A percentile compares a stretch with the other conserved stretches of the same genome.
Conservation (phyloP, 1,140 invertebrate species). For the Venturia canescens region DNA sequence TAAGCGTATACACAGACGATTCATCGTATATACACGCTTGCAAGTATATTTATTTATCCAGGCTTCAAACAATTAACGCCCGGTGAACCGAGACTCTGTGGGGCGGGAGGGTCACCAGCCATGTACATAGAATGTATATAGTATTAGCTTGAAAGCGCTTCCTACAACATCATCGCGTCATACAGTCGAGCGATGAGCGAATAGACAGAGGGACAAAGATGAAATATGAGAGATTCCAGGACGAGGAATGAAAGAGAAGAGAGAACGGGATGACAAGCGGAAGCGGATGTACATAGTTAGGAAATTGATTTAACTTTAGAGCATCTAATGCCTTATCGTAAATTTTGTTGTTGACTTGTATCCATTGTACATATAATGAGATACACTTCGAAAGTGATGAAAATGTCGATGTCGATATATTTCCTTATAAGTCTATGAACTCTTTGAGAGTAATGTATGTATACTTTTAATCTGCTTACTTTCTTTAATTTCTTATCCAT, state of each 20-base stretch:
- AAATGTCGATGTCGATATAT: too few species aligned
- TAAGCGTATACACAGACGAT: not conserved
- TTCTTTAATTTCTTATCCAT: too few species aligned
- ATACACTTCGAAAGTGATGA: too few species aligned
- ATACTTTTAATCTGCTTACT: too few species aligned
- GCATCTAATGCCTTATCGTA: slow-evolving; percentile 1
- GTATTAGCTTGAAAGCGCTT: not conserved
- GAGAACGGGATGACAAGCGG: not conserved
- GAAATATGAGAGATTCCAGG: not conserved
- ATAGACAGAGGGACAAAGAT: not conserved
- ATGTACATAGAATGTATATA: not conserved
- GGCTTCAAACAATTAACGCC: slow-evolving; percentile 18
- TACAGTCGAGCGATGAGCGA: slow-evolving; percentile 8
- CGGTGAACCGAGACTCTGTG: slow-evolving; percentile 19
- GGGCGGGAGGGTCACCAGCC: not conserved
- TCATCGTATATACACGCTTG: not conserved
- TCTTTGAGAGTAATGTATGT: too few species aligned
- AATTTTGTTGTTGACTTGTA: not conserved
- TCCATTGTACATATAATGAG: not conserved
- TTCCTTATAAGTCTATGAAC: too few species aligned
- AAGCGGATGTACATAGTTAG: not conserved
- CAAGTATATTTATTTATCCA: slow-evolving; percentile 13
- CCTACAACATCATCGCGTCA: slow-evolving; percentile 6
- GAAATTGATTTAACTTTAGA: slow-evolving; percentile 8
- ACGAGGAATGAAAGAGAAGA: not conserved